Conservation (phyloP, 2,113 vertebrate genomes). For the Carassius gibelio region DNA sequence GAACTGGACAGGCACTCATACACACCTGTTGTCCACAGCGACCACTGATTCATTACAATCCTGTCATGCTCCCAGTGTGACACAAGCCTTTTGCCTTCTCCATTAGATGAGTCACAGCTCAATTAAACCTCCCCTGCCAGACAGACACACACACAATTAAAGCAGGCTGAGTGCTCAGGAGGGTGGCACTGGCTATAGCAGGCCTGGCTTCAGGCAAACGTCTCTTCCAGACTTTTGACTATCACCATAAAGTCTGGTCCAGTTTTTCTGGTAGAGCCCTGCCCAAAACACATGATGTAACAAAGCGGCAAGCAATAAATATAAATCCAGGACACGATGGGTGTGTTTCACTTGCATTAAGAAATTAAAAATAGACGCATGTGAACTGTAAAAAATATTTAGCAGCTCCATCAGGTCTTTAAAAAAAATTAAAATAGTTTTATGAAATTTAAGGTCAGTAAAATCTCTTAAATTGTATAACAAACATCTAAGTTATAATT, state of each 20-base stretch:
- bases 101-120: constrained; percentile 54
- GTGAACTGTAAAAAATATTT: background rate
- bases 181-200: background rate
- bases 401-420: background rate
- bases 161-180: background rate
- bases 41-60: constrained; percentile 42
- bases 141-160: constrained; percentile 16
- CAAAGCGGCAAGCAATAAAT: background rate
- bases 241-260: background rate
- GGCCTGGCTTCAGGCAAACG: background rate
- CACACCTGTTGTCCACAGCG: constrained; percentile 43
- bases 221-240: constrained; percentile 13
- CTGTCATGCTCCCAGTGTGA: constrained; percentile 36
- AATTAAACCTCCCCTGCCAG: constrained; percentile 44
- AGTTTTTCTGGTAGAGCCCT: background rate
- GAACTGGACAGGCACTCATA: constrained; percentile 29
- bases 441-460: too few species aligned
- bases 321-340: background rate
- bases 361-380: background rate
- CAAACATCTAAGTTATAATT: background rate
- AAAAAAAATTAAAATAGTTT: background rate
- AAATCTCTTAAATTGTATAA: background rate
- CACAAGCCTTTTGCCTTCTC: constrained; percentile 40
- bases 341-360: background rate
- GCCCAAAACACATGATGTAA: background rate